These are phyloP conservation scores for Eleginops maclovinus DNA, from an alignment of 2,113 vertebrate species.

Conservation along the genomic window DNA sequence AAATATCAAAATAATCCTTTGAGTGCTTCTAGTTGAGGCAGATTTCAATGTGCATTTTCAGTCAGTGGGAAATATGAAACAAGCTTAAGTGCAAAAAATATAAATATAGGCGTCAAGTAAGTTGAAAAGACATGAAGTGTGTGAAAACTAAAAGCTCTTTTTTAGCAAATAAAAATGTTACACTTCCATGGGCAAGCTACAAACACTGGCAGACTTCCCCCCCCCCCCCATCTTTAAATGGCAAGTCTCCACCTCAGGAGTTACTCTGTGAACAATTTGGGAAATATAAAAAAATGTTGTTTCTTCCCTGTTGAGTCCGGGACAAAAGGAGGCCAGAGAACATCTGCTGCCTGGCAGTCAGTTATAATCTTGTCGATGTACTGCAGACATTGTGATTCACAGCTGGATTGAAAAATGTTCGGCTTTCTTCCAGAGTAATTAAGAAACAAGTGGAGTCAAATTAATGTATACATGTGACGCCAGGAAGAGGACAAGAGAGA, in stretches of 20 bases:
- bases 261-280: constrained; percentile 4
- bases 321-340: constrained; percentile 27
- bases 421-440: constrained; percentile 19
- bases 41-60: constrained; percentile 4
- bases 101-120: background rate
- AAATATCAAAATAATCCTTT: constrained; percentile 3
- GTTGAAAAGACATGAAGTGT: background rate
- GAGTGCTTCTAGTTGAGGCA: constrained; percentile 2
- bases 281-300: constrained; percentile 8
- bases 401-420: constrained; percentile 12
- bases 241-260: constrained; percentile 12
- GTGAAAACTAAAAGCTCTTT: background rate
- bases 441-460: constrained; percentile 21
- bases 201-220: background rate
- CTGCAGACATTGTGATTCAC: constrained; percentile 39
- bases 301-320: constrained; percentile 15
- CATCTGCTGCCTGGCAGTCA: constrained; percentile 25
- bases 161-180: constrained; percentile 22
- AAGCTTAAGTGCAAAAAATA: constrained; percentile 5
- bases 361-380: constrained; percentile 9
- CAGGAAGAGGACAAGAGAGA: background rate
- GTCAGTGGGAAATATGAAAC: background rate
- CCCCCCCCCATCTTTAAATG: background rate
- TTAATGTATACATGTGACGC: constrained; percentile 15
- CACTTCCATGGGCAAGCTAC: background rate